Evolutionary conservation across 2,113 vertebrate species (phyloP), one percentile per base, ranked within the genome.

Genomic region (Empidonax traillii): DNA sequence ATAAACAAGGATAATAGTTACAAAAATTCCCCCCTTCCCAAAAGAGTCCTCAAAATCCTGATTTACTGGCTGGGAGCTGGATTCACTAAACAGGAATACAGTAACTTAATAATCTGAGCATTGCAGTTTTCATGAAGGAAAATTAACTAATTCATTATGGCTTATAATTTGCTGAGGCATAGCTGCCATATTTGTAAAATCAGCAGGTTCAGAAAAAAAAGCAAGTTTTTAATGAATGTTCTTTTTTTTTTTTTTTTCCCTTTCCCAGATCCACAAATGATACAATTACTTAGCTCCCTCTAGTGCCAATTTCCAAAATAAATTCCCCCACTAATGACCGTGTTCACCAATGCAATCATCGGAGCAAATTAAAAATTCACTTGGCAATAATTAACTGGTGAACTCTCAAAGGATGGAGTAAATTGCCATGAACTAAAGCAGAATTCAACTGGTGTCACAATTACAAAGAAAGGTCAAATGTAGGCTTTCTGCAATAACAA

Each of bases 211-310:
- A 79, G 95, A 86, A 95, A 97, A 89, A 89, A 98, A 98, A 94
- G 90, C 86, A 97, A 96, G 93, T 98, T 98, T 97, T 96, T 98
- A 98, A 98, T 98, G 96, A 97, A 97, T 93, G 96, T 94, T 97
- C 91, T 89, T 81, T 92, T 97, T 89, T 93, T 63, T 39, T 51
- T 51, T 15, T 51, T 49, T 49, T 47, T 12, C 11, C 58, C 85
- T 25, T 65, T 82, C 93, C 72, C 67, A 59, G 93, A 94, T 95
- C 95, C 95, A 95, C 92, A 97, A 98, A 98, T 98, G 97, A 98
- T 93, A 98, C 98, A 98, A 99, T 98, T 98, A 97, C 98, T 98
- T 98, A 99, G 98, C 99, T 97, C 99, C 99, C 99, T 99, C 99
- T 99, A 98, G 99, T 99, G 99, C 94, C 97, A 77, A 94, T 95